phyloP scores from a whole-genome alignment of 2,797 vertebrate species.

The Uromys caudimaculatus region DNA sequence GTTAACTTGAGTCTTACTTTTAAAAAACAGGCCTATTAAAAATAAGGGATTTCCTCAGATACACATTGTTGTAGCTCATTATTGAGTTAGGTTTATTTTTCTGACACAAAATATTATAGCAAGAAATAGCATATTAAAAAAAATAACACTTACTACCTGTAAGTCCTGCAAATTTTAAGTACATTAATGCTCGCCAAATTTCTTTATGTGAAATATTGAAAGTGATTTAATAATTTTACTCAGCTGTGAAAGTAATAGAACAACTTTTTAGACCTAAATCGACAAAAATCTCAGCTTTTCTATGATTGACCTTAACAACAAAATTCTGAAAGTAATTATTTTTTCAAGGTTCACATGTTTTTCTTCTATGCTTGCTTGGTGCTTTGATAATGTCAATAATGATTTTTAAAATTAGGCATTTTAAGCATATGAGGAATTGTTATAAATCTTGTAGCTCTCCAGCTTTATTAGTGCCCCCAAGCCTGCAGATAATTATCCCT shows the following conservation, averaged over 20 bases:
- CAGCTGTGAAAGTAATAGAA: not conserved
- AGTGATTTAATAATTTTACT: constrained; percentile 30
- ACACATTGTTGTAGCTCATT: constrained; percentile 10
- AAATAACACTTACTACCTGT: not conserved
- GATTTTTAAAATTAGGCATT: constrained; percentile 57
- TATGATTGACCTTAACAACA: constrained; percentile 36
- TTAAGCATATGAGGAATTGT: constrained; percentile 27
- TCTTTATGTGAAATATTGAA: constrained; percentile 37
- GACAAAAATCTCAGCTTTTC: constrained; percentile 38
- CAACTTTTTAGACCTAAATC: not conserved
- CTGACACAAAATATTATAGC: not conserved
- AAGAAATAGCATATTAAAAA: not conserved
- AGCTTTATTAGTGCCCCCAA: constrained; percentile 28
- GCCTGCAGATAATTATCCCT: not conserved
- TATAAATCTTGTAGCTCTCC: not conserved
- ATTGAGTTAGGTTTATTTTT: constrained; percentile 45
- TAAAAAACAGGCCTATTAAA: constrained; percentile 44
- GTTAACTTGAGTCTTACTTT: constrained; percentile 58
- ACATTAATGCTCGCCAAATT: not conserved
- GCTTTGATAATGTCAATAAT: not conserved
- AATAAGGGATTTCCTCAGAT: constrained; percentile 12
- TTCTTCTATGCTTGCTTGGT: not conserved
- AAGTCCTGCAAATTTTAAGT: constrained; percentile 58
- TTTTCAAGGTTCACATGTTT: constrained; percentile 38
- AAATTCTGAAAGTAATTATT: constrained; percentile 26